Evolutionary conservation across 1,140 invertebrate species (phyloP).

Genomic region (Nephila pilipes): DNA sequence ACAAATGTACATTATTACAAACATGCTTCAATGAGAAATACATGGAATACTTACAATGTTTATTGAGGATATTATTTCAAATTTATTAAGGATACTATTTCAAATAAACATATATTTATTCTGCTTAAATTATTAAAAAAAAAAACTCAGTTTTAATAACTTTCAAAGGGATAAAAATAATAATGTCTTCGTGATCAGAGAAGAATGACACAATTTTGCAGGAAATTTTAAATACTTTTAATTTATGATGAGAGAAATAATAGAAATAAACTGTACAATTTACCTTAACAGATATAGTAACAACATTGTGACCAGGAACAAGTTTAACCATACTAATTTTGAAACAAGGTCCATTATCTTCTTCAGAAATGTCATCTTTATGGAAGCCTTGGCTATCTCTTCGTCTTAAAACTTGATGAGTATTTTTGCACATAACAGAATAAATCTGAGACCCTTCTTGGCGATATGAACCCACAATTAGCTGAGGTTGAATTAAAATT

Average conservation of each 20-base stretch:
- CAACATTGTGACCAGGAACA: conserved; percentile 63
- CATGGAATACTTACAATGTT: too few relatives aligned
- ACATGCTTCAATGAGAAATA: too few relatives aligned
- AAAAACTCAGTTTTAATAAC: too few relatives aligned
- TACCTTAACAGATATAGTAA: conserved; percentile 63
- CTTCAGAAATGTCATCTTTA: conserved; percentile 66
- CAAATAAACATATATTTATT: too few relatives aligned
- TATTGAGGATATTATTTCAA: too few relatives aligned
- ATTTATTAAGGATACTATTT: too few relatives aligned
- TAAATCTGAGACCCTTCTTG: conserved; percentile 63
- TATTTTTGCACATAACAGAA: conserved; percentile 74
- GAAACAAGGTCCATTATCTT: conserved; percentile 53
- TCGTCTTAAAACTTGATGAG: conserved; percentile 66
- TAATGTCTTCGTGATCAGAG: too few relatives aligned
- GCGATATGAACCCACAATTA: conserved; percentile 47
- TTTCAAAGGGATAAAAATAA: too few relatives aligned
- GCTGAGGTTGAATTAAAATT: conserved; percentile 63
- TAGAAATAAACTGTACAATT: background rate
- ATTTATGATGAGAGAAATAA: background rate
- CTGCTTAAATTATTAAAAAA: too few relatives aligned
- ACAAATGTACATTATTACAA: too few relatives aligned
- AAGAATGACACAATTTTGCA: too few relatives aligned
- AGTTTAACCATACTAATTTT: conserved; percentile 65
- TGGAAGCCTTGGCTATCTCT: conserved; percentile 73
- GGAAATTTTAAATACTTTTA: too few relatives aligned